Evolutionary conservation across 1,140 invertebrate species (phyloP), one percentile per base, ranked within the genome.

Genomic region (Eriosoma lanigerum): DNA sequence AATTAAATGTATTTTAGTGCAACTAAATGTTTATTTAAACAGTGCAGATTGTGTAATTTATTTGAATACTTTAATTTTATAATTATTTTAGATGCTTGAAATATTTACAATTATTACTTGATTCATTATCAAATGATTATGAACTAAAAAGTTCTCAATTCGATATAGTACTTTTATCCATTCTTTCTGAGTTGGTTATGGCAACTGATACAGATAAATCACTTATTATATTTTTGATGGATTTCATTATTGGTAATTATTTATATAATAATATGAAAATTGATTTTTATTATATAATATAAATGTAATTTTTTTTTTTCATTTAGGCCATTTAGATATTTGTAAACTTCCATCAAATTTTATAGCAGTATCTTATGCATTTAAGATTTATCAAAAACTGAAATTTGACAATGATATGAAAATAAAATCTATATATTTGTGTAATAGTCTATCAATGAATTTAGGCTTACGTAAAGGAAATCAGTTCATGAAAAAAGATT

Each of bases 341-440:
- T 56, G 54, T 46, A 24, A 44, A 24, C n/a, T 76, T 19, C 73
- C 73, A 10, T 9, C 2, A 4, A 44, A 76, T 26, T 76, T 76
- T 17, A 17, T 17, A 26, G n/a, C 52, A 9, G 73, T 21, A 48
- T 54, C 50, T 46, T 58, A 4, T 19, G 32, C 32, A 15, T 24
- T 60, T 8, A 46, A 58, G 19, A 58, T 76, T 44, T 76, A 76
- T 58, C 52, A 60, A 60, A 58, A 46, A 76, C 24, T 46, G 3
- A 76, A 76, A 76, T 58, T 5, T 32, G 21, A 24, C 15, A 0
- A 58, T 19, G 32, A 44, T 4, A 1, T 76, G 13, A 12, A 38
- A 58, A 1, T 10, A 13, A 44, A 56, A 19, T 50, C 2, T 1
- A 26, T n/a, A 60, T 0, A 24, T 6, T 60, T 76, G 17, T 76